phyloP scores from a whole-genome alignment of 2,888 invertebrate species.

The Acleris literana region DNA sequence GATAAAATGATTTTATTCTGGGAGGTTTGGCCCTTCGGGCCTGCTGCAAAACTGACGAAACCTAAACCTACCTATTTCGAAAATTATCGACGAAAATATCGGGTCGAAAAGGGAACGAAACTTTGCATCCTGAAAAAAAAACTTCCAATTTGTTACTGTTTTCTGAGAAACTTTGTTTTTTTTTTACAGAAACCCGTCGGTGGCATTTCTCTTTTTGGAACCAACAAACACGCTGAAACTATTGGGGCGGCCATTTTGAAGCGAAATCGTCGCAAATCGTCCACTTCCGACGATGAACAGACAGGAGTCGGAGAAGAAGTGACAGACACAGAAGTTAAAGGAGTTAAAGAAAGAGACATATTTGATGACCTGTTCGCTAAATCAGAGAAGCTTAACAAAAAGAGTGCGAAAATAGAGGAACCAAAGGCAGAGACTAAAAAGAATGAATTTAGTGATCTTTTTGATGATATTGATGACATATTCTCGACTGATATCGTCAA shows the following conservation, averaged over 20 bases:
- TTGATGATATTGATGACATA: conserved; percentile 77
- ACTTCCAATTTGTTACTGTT: too few species aligned
- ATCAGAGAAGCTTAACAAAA: conserved; percentile 45
- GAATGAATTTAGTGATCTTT: conserved; percentile 70
- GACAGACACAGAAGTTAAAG: conserved; percentile 1
- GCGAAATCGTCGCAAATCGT: conserved; percentile 60
- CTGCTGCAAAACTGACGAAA: too few species aligned
- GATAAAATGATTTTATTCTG: too few species aligned
- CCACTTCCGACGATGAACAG: conserved; percentile 57
- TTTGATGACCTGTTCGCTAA: conserved; percentile 70
- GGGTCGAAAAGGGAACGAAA: too few species aligned
- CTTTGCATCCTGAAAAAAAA: background rate
- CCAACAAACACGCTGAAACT: conserved; percentile 64
- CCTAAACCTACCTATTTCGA: too few species aligned
- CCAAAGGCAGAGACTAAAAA: conserved; percentile 47
- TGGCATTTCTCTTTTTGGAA: conserved; percentile 84
- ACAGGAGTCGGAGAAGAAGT: conserved; percentile 23
- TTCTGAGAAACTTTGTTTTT: too few species aligned
- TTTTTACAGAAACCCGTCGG: conserved; percentile 83
- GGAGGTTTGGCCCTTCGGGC: too few species aligned
- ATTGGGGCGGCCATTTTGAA: conserved; percentile 74
- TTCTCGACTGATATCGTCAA: conserved; percentile 62
- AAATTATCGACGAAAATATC: background rate
- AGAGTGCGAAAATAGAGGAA: conserved; percentile 40
- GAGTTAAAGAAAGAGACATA: conserved; percentile 56